Conservation (phyloP, 2,888 invertebrate species). For the Subacronicta megacephala region DNA sequence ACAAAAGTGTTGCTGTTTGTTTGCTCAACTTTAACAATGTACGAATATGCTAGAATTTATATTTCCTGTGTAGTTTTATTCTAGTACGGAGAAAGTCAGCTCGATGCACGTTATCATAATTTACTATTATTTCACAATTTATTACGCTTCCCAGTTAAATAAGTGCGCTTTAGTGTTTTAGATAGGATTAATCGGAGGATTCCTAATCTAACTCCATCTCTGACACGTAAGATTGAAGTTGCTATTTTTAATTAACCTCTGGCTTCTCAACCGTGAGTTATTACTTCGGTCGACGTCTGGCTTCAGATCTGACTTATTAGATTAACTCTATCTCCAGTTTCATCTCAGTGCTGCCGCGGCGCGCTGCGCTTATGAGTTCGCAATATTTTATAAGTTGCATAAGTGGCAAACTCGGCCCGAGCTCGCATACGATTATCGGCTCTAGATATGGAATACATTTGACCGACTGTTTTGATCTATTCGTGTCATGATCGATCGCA, state of each 20-base stretch:
- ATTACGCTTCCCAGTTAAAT: slow-evolving; percentile 51
- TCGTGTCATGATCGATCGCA: slow-evolving; percentile 70
- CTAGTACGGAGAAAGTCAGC: slow-evolving; percentile 13
- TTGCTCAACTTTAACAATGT: slow-evolving; percentile 51
- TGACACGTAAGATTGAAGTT: slow-evolving; percentile 84
- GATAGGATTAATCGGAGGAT: slow-evolving; percentile 73
- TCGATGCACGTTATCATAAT: slow-evolving; percentile 24
- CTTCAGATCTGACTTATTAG: slow-evolving; percentile 88
- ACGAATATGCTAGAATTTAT: slow-evolving; percentile 35
- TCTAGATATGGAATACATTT: slow-evolving; percentile 74
- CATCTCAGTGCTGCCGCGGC: slow-evolving; percentile 76
- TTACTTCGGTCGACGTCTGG: slow-evolving; percentile 83
- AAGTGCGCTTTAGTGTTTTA: slow-evolving; percentile 57
- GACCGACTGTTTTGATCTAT: slow-evolving; percentile 76
- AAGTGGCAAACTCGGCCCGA: slow-evolving; percentile 70
- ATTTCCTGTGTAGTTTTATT: slow-evolving; percentile 11
- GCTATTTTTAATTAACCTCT: slow-evolving; percentile 90
- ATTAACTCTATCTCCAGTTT: slow-evolving; percentile 86
- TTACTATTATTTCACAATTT: slow-evolving; percentile 46
- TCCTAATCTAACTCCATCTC: slow-evolving; percentile 81
- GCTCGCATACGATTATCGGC: slow-evolving; percentile 79
- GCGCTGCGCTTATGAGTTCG: slow-evolving; percentile 80
- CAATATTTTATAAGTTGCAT: slow-evolving; percentile 86
- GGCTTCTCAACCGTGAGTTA: slow-evolving; percentile 85
- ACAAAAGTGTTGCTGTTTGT: slow-evolving; percentile 53